Evolutionary conservation across 2,888 invertebrate genomes (phyloP).

Genomic region (Chaetogeoica ovagalla): DNA sequence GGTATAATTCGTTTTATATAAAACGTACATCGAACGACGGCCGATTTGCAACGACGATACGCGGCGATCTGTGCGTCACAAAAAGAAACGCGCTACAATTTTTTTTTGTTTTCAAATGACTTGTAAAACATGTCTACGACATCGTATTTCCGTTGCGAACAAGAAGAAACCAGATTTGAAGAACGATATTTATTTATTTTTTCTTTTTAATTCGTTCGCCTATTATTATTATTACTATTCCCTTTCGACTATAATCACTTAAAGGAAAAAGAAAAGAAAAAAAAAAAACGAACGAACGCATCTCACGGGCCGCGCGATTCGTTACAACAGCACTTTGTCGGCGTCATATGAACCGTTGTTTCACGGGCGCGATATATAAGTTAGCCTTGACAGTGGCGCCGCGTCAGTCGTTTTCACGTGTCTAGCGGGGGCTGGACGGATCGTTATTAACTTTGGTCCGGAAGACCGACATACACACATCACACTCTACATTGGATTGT

Average conservation of each 20-base stretch:
- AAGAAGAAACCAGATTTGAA: not conserved
- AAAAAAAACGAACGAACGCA: not conserved
- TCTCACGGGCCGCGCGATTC: not conserved
- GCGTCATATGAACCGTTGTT: not conserved
- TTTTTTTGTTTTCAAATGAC: no score
- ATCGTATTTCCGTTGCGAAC: not conserved
- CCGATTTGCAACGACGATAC: no score
- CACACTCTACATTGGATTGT: no score
- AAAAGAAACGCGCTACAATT: no score
- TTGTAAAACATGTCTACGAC: no score
- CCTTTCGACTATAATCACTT: not conserved
- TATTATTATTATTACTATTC: no score
- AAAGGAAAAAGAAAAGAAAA: no score
- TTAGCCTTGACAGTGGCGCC: constrained; percentile 24
- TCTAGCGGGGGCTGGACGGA: constrained; percentile 8
- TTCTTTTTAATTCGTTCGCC: not conserved
- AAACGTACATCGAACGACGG: no score
- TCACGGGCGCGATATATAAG: not conserved
- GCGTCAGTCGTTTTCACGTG: not conserved
- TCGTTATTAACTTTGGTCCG: constrained; percentile 4
- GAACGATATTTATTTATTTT: not conserved
- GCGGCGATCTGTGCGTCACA: no score
- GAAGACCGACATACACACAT: no score
- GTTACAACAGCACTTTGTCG: constrained; percentile 6
- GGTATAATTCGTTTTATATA: no score